Conservation (phyloP, 2,113 vertebrate species). For the Apodemus sylvaticus region DNA sequence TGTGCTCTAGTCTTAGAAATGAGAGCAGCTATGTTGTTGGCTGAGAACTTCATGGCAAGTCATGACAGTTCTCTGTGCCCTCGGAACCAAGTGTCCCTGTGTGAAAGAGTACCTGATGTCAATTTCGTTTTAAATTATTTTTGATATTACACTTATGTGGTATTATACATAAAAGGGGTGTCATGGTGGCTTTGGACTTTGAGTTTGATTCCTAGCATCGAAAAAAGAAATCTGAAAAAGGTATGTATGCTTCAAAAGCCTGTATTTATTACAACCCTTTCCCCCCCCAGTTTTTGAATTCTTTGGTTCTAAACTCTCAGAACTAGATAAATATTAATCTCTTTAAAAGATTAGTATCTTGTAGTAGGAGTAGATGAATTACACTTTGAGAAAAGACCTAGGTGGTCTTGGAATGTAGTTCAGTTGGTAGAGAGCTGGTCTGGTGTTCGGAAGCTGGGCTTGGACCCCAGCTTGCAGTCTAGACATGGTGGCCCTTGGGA, state of each 20-base stretch:
- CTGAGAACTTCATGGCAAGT: not conserved
- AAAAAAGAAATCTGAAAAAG: not conserved
- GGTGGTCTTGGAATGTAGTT: not conserved
- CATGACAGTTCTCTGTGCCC: not conserved
- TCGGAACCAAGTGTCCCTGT: not conserved
- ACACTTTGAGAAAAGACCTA: not conserved
- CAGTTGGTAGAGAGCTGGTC: not conserved
- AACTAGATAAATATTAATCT: not conserved
- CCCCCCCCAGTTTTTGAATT: not conserved
- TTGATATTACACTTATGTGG: not conserved
- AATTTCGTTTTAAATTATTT: not conserved
- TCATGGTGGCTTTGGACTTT: not conserved
- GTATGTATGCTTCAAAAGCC: not conserved
- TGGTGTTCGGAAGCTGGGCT: not conserved
- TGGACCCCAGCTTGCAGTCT: not conserved
- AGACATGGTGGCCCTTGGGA: not conserved
- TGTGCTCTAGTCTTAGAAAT: not conserved
- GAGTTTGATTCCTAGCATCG: not conserved
- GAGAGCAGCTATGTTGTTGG: not conserved
- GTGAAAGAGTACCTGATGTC: not conserved
- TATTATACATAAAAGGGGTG: not conserved
- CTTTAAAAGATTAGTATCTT: conserved; percentile 32
- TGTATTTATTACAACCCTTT: not conserved
- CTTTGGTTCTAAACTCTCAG: not conserved
- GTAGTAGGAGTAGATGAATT: not conserved